Percentiles rank a stretch among this genome's conserved stretches.
Evolutionary conservation across 2,113 vertebrate species (phyloP).

Genomic region (Pycnonotus jocosus): DNA sequence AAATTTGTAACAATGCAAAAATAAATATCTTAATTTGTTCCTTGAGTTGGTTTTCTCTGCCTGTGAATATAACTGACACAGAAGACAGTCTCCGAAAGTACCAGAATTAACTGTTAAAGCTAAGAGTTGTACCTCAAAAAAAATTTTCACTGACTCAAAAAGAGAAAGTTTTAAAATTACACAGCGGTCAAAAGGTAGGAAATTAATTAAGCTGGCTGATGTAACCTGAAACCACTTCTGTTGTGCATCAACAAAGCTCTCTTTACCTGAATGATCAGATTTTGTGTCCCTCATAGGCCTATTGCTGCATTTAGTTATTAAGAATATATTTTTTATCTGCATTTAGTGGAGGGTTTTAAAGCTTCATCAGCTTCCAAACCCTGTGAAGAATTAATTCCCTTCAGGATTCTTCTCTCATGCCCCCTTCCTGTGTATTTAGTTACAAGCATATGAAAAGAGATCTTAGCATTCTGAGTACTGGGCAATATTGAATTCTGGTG

Average conservation of each 20-base stretch:
- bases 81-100: background rate
- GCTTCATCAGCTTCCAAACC: background rate
- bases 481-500: background rate
- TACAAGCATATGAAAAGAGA: background rate
- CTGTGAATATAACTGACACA: background rate
- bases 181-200: background rate
- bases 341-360: background rate
- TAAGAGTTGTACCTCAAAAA: background rate
- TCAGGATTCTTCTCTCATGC: background rate
- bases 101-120: background rate
- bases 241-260: background rate
- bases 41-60: constrained; percentile 38
- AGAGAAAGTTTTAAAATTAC: background rate
- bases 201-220: background rate
- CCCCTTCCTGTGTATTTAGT: background rate
- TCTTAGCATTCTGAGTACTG: background rate
- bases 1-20: constrained; percentile 42
- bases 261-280: background rate
- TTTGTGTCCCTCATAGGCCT: background rate
- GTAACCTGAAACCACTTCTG: background rate
- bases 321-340: background rate
- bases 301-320: background rate
- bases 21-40: constrained; percentile 59
- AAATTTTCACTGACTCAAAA: background rate
- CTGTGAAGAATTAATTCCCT: background rate